Evolutionary conservation across 2,797 vertebrate species (phyloP).

Genomic region (Emydoidea blandingii): DNA sequence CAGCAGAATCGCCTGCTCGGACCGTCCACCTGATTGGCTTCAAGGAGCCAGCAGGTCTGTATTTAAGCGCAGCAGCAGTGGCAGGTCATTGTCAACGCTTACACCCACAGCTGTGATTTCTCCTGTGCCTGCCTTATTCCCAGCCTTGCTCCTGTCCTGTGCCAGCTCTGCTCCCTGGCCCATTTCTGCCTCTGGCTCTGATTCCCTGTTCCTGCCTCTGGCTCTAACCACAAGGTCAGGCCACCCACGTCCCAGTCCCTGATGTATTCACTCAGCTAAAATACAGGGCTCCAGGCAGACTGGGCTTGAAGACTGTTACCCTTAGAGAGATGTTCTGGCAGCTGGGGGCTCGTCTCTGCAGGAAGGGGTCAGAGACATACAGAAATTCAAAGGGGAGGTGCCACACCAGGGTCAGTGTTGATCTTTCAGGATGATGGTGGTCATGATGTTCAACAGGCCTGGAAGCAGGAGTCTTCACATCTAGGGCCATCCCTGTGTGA

Average conservation of each 20-base stretch:
- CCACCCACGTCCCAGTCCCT: background rate
- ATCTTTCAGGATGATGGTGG: accelerated
- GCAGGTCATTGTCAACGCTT: background rate
- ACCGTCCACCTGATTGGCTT: background rate
- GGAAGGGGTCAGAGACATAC: background rate
- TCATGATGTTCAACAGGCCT: background rate
- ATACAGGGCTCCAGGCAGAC: background rate
- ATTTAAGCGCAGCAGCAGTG: background rate
- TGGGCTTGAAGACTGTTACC: background rate
- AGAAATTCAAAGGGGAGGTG: background rate
- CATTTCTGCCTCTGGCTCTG: background rate
- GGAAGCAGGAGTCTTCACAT: accelerated
- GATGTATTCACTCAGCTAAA: background rate
- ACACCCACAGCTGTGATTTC: background rate
- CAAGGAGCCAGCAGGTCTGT: background rate
- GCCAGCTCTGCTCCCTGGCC: background rate
- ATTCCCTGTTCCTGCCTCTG: background rate
- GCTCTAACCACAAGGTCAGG: background rate
- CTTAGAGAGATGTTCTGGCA: background rate
- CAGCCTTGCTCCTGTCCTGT: background rate
- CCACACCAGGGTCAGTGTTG: background rate
- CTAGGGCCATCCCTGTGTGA: background rate
- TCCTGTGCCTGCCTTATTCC: background rate
- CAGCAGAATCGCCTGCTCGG: background rate
- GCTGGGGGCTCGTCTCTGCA: background rate